Evolutionary conservation across 35 echinoderm and acorn worm genomes (phyloP).

Genomic region (Anneissia japonica): DNA sequence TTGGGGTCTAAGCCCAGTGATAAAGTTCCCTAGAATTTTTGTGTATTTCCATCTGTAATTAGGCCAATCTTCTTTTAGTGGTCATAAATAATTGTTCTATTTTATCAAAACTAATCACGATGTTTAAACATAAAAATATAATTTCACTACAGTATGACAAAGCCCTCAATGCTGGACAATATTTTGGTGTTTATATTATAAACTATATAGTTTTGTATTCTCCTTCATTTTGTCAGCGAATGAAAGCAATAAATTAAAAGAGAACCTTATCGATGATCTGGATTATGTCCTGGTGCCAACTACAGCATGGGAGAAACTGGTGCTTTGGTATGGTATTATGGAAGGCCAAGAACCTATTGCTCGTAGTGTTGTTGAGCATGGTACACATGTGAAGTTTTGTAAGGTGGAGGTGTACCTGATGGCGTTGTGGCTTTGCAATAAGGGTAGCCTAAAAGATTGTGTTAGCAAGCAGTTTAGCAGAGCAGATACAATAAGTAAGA

Average conservation of each 20-base stretch:
- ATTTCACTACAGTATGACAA: too few relatives aligned
- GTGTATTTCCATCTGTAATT: too few relatives aligned
- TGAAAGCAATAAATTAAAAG: neutral
- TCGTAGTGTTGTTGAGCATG: neutral
- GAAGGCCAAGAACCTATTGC: neutral
- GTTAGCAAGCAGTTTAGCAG: conserved; percentile 10
- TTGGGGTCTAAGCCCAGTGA: too few relatives aligned
- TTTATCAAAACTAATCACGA: too few relatives aligned
- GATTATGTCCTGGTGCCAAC: conserved; percentile 3
- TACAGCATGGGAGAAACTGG: neutral
- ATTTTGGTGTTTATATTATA: too few relatives aligned
- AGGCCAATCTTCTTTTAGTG: too few relatives aligned
- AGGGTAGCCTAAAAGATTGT: neutral
- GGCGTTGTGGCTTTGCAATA: neutral
- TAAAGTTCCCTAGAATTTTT: too few relatives aligned
- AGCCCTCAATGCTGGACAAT: too few relatives aligned
- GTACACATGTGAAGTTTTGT: neutral
- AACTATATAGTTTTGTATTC: too few relatives aligned
- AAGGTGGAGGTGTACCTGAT: conserved; percentile 9
- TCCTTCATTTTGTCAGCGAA: neutral
- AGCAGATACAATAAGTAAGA: conserved; percentile 10
- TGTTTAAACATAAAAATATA: too few relatives aligned
- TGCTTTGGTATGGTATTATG: neutral
- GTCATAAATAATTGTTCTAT: too few relatives aligned
- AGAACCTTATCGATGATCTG: neutral